Evolutionary conservation across 2,113 vertebrate species (phyloP).

Genomic region (Peromyscus leucopus): DNA sequence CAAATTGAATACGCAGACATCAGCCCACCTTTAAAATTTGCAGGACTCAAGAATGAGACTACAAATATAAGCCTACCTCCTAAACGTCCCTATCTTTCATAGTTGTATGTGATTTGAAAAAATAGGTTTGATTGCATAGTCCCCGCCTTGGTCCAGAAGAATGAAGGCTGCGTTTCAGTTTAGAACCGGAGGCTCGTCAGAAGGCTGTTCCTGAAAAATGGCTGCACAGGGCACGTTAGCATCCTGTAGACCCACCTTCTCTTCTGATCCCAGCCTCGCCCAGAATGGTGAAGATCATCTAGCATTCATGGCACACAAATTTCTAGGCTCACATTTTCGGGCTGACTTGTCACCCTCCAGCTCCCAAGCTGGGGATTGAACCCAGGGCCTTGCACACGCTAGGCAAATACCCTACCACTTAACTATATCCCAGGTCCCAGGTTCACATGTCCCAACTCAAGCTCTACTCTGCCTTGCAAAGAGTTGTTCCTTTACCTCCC

Average conservation of each 20-base stretch:
- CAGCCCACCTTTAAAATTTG: not conserved
- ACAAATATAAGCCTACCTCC: not conserved
- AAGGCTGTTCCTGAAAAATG: not conserved
- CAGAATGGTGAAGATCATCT: not conserved
- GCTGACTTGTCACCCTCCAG: not conserved
- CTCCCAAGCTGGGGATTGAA: not conserved
- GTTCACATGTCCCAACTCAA: not conserved
- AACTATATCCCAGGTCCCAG: not conserved
- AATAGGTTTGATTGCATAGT: not conserved
- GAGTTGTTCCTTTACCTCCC: not conserved
- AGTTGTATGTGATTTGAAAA: constrained; percentile 31
- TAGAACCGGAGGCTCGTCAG: not conserved
- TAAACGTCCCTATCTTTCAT: not conserved
- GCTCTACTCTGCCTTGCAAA: not conserved
- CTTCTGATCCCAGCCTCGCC: not conserved
- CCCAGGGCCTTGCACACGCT: not conserved
- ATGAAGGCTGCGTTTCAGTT: not conserved
- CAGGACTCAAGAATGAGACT: not conserved
- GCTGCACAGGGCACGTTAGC: not conserved
- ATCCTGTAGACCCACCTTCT: not conserved
- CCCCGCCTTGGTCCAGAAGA: not conserved
- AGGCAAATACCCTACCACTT: not conserved
- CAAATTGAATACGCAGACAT: not conserved
- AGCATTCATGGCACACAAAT: accelerated
- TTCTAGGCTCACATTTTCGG: not conserved